Conservation (phyloP, 2,797 vertebrate genomes). For the Myotis myotis region DNA sequence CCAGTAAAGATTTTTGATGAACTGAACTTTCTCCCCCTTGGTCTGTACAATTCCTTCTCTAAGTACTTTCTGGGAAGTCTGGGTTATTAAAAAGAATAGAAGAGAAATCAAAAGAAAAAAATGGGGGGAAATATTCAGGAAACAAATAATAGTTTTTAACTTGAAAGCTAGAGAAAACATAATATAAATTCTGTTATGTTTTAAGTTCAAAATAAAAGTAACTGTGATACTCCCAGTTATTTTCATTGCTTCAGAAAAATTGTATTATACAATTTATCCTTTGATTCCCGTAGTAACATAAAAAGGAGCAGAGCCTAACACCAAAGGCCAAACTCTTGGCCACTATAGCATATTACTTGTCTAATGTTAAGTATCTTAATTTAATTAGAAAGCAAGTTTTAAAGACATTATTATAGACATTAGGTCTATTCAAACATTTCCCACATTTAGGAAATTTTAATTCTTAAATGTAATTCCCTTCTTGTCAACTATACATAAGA, state of each 20-base stretch:
- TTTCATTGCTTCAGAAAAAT: conserved; percentile 10
- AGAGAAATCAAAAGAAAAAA: not conserved
- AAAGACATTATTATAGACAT: conserved; percentile 1
- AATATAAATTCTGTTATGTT: not conserved
- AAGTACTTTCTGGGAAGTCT: conserved; percentile 18
- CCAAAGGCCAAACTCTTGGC: not conserved
- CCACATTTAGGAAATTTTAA: conserved; percentile 4
- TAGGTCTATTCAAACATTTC: not conserved
- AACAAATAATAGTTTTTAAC: conserved; percentile 20
- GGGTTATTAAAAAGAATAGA: conserved; percentile 24
- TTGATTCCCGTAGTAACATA: not conserved
- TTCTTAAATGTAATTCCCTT: conserved; percentile 38
- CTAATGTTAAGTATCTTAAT: not conserved
- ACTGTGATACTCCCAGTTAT: not conserved
- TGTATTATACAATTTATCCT: not conserved
- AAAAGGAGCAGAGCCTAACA: not conserved
- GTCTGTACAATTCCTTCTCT: conserved; percentile 17
- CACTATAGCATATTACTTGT: not conserved
- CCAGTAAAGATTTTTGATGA: not conserved
- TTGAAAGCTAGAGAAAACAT: conserved; percentile 35
- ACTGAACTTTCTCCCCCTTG: not conserved
- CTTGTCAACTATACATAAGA: not conserved
- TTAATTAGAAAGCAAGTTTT: conserved; percentile 39
- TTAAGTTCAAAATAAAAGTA: conserved; percentile 29
- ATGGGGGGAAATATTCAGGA: not conserved